Percentiles rank a stretch among this genome's conserved stretches.
These are phyloP conservation scores for Anoplius nigerrimus DNA, from an alignment of 2,888 invertebrate genomes.

Conservation along the genomic window DNA sequence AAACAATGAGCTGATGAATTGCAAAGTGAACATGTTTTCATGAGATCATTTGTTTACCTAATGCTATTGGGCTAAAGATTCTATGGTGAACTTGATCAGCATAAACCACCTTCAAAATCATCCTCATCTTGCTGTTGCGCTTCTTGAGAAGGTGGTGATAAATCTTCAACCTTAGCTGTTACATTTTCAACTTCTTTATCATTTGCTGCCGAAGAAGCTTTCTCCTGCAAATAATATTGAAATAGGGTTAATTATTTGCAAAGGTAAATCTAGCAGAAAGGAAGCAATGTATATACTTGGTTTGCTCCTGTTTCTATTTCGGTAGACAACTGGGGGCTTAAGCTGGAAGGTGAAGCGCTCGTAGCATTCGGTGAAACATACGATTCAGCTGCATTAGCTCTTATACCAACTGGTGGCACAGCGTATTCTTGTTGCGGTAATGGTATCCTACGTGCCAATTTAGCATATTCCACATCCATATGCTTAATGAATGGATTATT, in stretches of 20 bases:
- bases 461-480: conserved; percentile 94
- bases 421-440: conserved; percentile 80
- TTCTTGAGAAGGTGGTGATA: not conserved
- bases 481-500: conserved; percentile 90
- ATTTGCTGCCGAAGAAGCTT: not conserved
- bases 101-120: conserved; percentile 14
- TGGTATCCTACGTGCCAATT: conserved; percentile 83
- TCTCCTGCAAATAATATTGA: not conserved
- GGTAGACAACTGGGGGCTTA: too few relatives aligned
- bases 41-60: too few relatives aligned
- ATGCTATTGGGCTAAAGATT: not conserved
- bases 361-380: conserved; percentile 78
- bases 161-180: not conserved
- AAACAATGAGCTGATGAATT: too few relatives aligned
- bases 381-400: conserved; percentile 84
- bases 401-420: conserved; percentile 79
- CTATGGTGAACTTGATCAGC: conserved; percentile 7
- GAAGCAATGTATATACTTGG: conserved; percentile 54
- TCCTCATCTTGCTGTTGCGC: conserved; percentile 4
- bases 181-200: not conserved
- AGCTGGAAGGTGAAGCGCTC: conserved; percentile 62
- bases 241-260: not conserved
- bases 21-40: too few relatives aligned
- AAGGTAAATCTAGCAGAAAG: not conserved
- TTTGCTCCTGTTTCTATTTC: conserved; percentile 71